These are phyloP conservation scores for Drosophila borborema DNA, from an alignment of 2,888 invertebrate genomes.

Conservation along the genomic window DNA sequence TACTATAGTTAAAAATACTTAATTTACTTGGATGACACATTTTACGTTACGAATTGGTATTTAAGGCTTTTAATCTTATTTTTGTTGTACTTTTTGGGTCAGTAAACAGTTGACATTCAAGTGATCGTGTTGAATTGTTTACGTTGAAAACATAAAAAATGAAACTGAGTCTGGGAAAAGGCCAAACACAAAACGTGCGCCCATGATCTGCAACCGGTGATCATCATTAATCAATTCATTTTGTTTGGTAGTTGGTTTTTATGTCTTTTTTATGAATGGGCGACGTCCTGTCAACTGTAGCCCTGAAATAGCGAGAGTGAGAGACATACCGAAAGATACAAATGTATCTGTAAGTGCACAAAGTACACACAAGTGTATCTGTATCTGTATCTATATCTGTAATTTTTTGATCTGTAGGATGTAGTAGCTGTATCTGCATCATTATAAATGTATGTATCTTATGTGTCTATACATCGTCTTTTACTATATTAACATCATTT, in stretches of 20 bases:
- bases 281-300: conserved; percentile 34
- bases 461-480: not conserved
- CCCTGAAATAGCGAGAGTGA: conserved; percentile 8
- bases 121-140: conserved; percentile 25
- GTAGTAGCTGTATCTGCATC: too few species aligned
- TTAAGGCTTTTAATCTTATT: not conserved
- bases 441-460: too few species aligned
- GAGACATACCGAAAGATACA: not conserved
- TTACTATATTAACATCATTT: not conserved
- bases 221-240: conserved; percentile 54
- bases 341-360: too few species aligned
- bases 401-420: not conserved
- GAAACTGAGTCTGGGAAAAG: conserved; percentile 39
- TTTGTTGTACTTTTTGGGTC: conserved; percentile 27
- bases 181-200: conserved; percentile 43
- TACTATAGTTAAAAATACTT: not conserved
- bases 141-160: conserved; percentile 17
- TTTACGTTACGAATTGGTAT: conserved; percentile 7
- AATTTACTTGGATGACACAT: not conserved
- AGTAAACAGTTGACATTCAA: conserved; percentile 33
- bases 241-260: conserved; percentile 5
- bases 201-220: conserved; percentile 36
- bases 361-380: not conserved
- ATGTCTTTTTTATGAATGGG: conserved; percentile 19
- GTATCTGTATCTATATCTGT: not conserved